Conservation (phyloP, 2,113 vertebrate species). For the Myiopsitta monachus region DNA sequence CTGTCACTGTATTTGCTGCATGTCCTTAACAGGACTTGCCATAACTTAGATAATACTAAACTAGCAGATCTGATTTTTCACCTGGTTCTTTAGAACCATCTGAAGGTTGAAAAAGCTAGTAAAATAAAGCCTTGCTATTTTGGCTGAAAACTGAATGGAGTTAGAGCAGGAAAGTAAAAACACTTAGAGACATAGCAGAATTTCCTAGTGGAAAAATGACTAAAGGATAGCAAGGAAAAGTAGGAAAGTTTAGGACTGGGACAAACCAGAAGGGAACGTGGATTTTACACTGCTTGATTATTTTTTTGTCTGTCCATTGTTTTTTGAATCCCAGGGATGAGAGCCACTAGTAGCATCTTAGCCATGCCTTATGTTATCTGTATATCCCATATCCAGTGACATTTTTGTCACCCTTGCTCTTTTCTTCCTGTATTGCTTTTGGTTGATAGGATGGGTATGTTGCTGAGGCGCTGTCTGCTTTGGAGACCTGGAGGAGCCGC, state of each 20-base stretch:
- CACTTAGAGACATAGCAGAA: not conserved
- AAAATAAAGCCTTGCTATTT: not conserved
- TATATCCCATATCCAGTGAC: not conserved
- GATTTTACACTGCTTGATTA: not conserved
- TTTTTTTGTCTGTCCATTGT: not conserved
- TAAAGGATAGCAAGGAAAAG: not conserved
- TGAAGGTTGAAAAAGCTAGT: not conserved
- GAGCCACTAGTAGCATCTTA: not conserved
- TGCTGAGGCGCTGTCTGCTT: conserved; percentile 73
- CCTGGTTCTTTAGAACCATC: not conserved
- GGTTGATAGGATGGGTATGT: conserved; percentile 79
- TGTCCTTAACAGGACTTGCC: not conserved
- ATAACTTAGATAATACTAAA: not conserved
- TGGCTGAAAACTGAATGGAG: not conserved
- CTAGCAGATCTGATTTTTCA: not conserved
- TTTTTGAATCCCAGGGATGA: not conserved
- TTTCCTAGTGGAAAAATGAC: not conserved
- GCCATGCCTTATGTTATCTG: not conserved
- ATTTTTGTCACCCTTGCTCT: not conserved
- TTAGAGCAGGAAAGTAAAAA: not conserved
- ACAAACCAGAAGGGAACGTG: not conserved
- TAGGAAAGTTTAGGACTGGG: not conserved
- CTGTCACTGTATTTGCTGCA: not conserved
- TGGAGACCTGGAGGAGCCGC: conserved; percentile 83
- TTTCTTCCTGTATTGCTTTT: not conserved